These are phyloP conservation scores for Elephas maximus DNA, from an alignment of 2,113 vertebrate genomes.

Conservation along the genomic window DNA sequence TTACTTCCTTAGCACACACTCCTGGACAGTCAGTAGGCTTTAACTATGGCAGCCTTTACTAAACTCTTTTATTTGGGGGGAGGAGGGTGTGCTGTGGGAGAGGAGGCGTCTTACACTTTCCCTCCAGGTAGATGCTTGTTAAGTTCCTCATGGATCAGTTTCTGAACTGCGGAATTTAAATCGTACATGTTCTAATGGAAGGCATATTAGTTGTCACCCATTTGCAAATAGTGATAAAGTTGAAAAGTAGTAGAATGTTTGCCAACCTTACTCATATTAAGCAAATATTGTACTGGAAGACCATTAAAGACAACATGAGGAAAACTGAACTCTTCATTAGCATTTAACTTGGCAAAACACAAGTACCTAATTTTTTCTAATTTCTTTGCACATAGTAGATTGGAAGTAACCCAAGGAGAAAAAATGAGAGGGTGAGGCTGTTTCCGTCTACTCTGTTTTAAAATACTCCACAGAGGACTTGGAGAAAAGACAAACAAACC, in stretches of 20 bases:
- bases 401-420: slow-evolving; percentile 59
- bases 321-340: slow-evolving; percentile 16
- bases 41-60: background rate
- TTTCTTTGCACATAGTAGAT: background rate
- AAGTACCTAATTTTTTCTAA: slow-evolving; percentile 41
- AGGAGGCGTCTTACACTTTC: background rate
- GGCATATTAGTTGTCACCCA: background rate
- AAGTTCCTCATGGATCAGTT: background rate
- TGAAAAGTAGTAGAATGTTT: background rate
- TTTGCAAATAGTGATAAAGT: slow-evolving; percentile 41
- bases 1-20: background rate
- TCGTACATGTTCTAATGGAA: background rate
- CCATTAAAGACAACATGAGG: background rate
- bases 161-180: background rate
- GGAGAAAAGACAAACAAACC: slow-evolving; percentile 53
- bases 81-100: rapidly evolving
- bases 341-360: slow-evolving; percentile 53
- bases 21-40: background rate
- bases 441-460: slow-evolving; percentile 2
- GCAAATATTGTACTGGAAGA: background rate
- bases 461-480: slow-evolving; percentile 20
- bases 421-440: slow-evolving; percentile 32
- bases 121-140: background rate
- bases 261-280: background rate
- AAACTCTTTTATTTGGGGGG: background rate